A percentile compares a stretch with the other conserved stretches of the same genome.
These are phyloP conservation scores for Delphinus delphis DNA, from an alignment of 2,113 vertebrate genomes.

Conservation along the genomic window DNA sequence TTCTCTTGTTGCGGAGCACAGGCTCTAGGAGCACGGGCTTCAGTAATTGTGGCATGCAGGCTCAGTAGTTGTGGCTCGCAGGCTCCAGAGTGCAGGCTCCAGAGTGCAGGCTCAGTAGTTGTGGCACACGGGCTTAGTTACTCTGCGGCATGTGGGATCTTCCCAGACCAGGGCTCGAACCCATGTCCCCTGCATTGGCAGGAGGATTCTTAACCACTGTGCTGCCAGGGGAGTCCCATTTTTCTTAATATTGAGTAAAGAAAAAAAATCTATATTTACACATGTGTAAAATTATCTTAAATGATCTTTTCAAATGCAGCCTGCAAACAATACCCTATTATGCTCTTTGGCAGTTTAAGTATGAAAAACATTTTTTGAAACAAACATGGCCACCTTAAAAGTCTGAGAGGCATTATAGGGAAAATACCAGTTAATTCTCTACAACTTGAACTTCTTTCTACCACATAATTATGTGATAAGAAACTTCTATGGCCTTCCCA, in stretches of 20 bases:
- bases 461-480: neutral
- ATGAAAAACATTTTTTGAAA: neutral
- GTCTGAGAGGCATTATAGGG: neutral
- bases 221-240: neutral
- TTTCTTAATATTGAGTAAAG: neutral
- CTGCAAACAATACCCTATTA: neutral
- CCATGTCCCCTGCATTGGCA: too few species aligned
- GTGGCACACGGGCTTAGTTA: too few species aligned
- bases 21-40: accelerated
- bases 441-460: neutral
- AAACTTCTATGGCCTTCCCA: neutral
- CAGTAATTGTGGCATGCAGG: too few species aligned
- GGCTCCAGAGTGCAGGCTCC: too few species aligned
- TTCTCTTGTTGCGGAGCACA: too few species aligned
- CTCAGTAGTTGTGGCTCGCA: too few species aligned
- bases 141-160: too few species aligned
- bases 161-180: too few species aligned
- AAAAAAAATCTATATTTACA: conserved; percentile 1
- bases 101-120: too few species aligned
- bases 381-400: neutral
- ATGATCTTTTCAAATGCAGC: neutral
- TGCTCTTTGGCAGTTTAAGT: neutral
- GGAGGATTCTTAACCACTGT: too few species aligned
- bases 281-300: neutral
- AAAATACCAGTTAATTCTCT: neutral